phyloP scores from a whole-genome alignment of 2,888 invertebrate genomes.

The Geotrupes spiniger region DNA sequence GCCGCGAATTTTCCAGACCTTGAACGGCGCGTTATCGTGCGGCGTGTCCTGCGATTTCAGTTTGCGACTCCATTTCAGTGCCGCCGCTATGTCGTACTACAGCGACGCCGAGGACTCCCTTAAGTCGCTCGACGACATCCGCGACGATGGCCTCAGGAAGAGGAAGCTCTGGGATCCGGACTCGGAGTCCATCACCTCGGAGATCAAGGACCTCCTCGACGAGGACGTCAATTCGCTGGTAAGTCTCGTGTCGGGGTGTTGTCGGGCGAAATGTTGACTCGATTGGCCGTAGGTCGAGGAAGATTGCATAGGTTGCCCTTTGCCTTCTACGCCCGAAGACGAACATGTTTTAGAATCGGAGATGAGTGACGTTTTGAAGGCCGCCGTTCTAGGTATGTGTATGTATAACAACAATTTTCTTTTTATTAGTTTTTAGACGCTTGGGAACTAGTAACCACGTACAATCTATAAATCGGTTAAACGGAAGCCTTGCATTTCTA shows the following conservation, averaged over 20 bases:
- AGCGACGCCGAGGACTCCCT: constrained; percentile 50
- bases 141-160: constrained; percentile 37
- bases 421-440: too few species aligned
- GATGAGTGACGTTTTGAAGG: constrained; percentile 84
- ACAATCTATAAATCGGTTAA: too few species aligned
- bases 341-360: constrained; percentile 80
- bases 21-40: too few species aligned
- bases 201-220: constrained; percentile 52
- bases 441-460: too few species aligned
- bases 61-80: too few species aligned
- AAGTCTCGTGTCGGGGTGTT: constrained; percentile 23
- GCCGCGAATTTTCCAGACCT: too few species aligned
- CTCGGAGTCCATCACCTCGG: constrained; percentile 48
- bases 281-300: constrained; percentile 58
- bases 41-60: too few species aligned
- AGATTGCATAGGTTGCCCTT: constrained; percentile 78
- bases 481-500: too few species aligned
- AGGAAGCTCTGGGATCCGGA: constrained; percentile 50
- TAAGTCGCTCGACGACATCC: constrained; percentile 38
- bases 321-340: constrained; percentile 85
- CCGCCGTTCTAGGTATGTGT: constrained; percentile 66
- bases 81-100: constrained; percentile 45
- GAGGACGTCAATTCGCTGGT: constrained; percentile 50
- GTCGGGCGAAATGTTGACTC: too few species aligned
- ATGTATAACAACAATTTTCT: constrained; percentile 36